A percentile compares a stretch with the other conserved stretches of the same genome.
These are phyloP conservation scores for Nesoenas mayeri DNA, from an alignment of 2,113 vertebrate species.

Conservation along the genomic window DNA sequence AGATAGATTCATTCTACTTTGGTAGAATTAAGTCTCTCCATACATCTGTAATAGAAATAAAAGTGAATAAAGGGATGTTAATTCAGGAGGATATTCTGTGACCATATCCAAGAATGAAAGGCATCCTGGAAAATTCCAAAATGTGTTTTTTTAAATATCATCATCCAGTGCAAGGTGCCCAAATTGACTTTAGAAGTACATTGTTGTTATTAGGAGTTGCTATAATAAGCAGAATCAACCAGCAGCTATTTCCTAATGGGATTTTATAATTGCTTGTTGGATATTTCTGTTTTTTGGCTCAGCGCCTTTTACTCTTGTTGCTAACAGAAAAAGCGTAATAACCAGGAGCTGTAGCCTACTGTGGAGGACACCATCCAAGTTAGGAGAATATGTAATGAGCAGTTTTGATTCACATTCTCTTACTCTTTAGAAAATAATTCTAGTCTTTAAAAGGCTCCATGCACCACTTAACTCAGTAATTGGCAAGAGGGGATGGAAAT, in stretches of 20 bases:
- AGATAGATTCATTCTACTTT: constrained; percentile 1
- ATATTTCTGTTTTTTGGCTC: constrained; percentile 52
- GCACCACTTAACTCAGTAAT: constrained; percentile 65
- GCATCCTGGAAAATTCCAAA: constrained; percentile 48
- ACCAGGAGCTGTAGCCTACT: constrained; percentile 45
- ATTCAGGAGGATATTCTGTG: background rate
- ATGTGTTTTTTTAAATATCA: constrained; percentile 33
- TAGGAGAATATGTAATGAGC: constrained; percentile 62
- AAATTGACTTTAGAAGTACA: constrained; percentile 44
- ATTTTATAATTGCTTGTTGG: constrained; percentile 60
- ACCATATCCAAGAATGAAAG: background rate
- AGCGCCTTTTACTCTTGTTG: constrained; percentile 55
- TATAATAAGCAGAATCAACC: constrained; percentile 58
- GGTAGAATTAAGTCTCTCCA: background rate
- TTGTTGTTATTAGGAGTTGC: constrained; percentile 61
- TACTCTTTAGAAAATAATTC: constrained; percentile 61
- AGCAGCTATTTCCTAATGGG: constrained; percentile 57
- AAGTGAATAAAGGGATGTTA: background rate
- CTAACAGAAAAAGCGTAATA: constrained; percentile 43
- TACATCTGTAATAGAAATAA: background rate
- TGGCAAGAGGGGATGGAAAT: constrained; percentile 59
- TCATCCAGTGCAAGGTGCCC: constrained; percentile 1
- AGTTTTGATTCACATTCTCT: constrained; percentile 60
- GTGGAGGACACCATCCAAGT: constrained; percentile 58
- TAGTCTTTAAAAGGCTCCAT: constrained; percentile 61